Conservation (phyloP, 1,140 invertebrate genomes). For the Lordiphosa clarofinis region DNA sequence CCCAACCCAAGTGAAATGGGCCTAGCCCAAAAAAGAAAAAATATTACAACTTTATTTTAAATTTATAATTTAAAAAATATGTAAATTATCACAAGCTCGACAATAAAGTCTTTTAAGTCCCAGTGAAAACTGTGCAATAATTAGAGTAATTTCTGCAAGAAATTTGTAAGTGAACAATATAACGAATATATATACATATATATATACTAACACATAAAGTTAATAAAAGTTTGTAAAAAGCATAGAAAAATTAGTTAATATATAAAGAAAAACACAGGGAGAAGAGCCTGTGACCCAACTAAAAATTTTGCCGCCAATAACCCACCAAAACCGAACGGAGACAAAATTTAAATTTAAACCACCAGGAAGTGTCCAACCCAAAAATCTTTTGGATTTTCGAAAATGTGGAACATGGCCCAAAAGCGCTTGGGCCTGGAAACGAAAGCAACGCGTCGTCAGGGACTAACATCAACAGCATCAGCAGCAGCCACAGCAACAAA, state of each 20-base stretch:
- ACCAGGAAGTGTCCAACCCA: slow-evolving; percentile 35
- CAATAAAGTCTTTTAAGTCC: slow-evolving; percentile 16
- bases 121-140: slow-evolving; percentile 67
- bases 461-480: slow-evolving; percentile 29
- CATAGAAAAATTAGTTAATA: slow-evolving; percentile 18
- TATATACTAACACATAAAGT: slow-evolving; percentile 22
- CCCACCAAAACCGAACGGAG: slow-evolving; percentile 32
- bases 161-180: slow-evolving; percentile 55
- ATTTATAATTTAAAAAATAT: slow-evolving; percentile 40
- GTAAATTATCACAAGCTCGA: slow-evolving; percentile 9
- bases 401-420: slow-evolving; percentile 34
- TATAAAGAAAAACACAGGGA: slow-evolving; percentile 6
- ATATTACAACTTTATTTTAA: slow-evolving; percentile 52
- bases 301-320: slow-evolving; percentile 27
- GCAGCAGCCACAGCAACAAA: slow-evolving; percentile 11
- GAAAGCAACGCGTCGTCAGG: slow-evolving; percentile 60
- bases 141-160: slow-evolving; percentile 64
- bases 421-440: slow-evolving; percentile 37
- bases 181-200: neutral
- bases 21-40: slow-evolving; percentile 60
- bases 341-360: slow-evolving; percentile 22
- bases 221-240: slow-evolving; percentile 11
- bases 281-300: slow-evolving; percentile 18
- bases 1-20: slow-evolving; percentile 42
- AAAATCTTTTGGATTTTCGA: slow-evolving; percentile 22